phyloP scores from a whole-genome alignment of 2,888 invertebrate species.

The Tridacna gigas region DNA sequence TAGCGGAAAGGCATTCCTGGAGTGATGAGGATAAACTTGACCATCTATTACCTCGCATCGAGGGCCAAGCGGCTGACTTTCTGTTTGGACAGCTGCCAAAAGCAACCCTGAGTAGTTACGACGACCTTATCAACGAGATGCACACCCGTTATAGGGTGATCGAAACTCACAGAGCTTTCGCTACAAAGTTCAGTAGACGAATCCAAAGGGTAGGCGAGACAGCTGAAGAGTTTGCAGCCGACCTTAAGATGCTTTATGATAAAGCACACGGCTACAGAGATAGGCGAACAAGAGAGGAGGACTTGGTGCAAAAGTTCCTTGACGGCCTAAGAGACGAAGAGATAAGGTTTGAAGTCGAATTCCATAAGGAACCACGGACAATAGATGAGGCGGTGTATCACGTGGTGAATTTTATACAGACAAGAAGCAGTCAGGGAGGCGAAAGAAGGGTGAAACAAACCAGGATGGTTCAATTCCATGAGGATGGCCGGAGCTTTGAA shows the following conservation, averaged over 20 bases:
- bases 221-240: conserved; percentile 54
- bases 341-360: conserved; percentile 39
- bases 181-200: too few species aligned
- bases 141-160: conserved; percentile 46
- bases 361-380: conserved; percentile 29
- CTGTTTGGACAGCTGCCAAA: conserved; percentile 45
- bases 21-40: conserved; percentile 35
- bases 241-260: conserved; percentile 52
- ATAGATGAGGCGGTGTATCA: conserved; percentile 45
- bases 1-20: conserved; percentile 34
- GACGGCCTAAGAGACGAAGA: conserved; percentile 45
- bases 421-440: too few species aligned
- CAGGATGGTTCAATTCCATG: too few species aligned
- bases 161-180: conserved; percentile 50
- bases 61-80: conserved; percentile 55
- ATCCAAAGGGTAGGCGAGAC: conserved; percentile 33
- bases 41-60: conserved; percentile 45
- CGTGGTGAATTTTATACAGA: conserved; percentile 30
- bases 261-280: conserved; percentile 56
- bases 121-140: conserved; percentile 39
- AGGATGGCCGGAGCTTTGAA: too few species aligned
- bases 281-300: conserved; percentile 36
- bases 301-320: conserved; percentile 42
- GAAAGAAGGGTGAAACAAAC: too few species aligned
- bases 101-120: conserved; percentile 20